These are phyloP conservation scores for Sebastes nivosus DNA, from an alignment of 2,797 vertebrate species.

Conservation along the genomic window DNA sequence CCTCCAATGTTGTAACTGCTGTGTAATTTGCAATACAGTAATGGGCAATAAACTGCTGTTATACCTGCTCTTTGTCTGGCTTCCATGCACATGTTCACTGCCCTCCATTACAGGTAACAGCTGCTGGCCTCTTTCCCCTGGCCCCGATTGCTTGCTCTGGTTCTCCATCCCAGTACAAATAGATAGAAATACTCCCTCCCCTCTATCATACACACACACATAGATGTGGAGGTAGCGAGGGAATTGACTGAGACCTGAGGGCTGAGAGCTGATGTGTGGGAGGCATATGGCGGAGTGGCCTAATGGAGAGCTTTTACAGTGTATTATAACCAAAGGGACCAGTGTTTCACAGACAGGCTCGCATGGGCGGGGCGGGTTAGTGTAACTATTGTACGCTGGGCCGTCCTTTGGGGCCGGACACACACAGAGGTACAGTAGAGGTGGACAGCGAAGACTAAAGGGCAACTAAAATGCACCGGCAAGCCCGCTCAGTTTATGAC, in stretches of 20 bases:
- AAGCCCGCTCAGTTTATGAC: not conserved
- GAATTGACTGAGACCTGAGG: conserved; percentile 53
- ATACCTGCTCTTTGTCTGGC: not conserved
- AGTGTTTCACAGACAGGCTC: conserved; percentile 22
- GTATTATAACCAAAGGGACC: conserved; percentile 37
- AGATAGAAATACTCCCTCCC: conserved; percentile 11
- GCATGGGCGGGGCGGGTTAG: not conserved
- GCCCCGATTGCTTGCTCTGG: not conserved
- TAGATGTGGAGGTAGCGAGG: conserved; percentile 20
- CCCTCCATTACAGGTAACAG: conserved; percentile 36
- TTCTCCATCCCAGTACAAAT: conserved; percentile 25
- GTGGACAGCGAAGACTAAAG: not conserved
- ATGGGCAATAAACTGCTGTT: not conserved
- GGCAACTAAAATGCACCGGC: not conserved
- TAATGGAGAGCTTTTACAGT: conserved; percentile 60
- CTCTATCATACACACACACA: conserved; percentile 1
- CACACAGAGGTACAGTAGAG: not conserved
- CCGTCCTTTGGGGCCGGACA: not conserved
- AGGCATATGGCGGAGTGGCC: conserved; percentile 45
- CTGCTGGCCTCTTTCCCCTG: conserved; percentile 36
- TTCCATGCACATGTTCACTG: not conserved
- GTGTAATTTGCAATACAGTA: not conserved
- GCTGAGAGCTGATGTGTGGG: conserved; percentile 53
- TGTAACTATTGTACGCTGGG: conserved; percentile 1
- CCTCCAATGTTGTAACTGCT: not conserved